These are phyloP conservation scores for Strongylocentrotus purpuratus DNA, from an alignment of 35 echinoderm and acorn worm genomes.

Conservation along the genomic window DNA sequence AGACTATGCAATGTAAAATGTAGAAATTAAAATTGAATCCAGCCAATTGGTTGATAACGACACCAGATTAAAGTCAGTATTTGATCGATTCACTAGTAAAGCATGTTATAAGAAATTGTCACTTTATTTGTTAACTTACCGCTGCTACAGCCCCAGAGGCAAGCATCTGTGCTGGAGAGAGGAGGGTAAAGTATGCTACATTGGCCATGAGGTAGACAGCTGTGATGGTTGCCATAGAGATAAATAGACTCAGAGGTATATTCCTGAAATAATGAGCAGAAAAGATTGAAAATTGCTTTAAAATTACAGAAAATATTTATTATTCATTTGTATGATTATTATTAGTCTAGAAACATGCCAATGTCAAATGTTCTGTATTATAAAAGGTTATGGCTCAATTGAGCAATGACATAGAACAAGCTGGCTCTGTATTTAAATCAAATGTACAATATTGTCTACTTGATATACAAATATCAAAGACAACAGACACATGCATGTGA, in stretches of 20 bases:
- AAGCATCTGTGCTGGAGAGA: constrained; percentile 67
- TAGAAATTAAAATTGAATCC: too few relatives aligned
- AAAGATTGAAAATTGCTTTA: not conserved
- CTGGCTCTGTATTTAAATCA: too few relatives aligned
- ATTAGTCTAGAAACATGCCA: not conserved
- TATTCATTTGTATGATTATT: not conserved
- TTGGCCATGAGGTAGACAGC: constrained; percentile 70
- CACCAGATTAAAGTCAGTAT: too few relatives aligned
- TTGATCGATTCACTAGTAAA: too few relatives aligned
- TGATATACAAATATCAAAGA: not conserved
- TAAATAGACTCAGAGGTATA: constrained; percentile 66
- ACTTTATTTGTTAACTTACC: constrained; percentile 65
- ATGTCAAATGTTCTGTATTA: not conserved
- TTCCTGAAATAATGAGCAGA: constrained; percentile 57
- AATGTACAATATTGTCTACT: too few relatives aligned
- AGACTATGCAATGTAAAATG: too few relatives aligned
- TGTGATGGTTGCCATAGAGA: constrained; percentile 66
- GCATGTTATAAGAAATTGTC: too few relatives aligned
- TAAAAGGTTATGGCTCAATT: too few relatives aligned
- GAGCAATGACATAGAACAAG: too few relatives aligned
- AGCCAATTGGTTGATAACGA: too few relatives aligned
- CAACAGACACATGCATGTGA: not conserved
- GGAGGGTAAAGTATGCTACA: constrained; percentile 74
- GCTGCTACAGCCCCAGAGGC: constrained; percentile 67
- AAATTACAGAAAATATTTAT: not conserved